Evolutionary conservation across 2,113 vertebrate species (phyloP).

Genomic region (Alectura lathami): DNA sequence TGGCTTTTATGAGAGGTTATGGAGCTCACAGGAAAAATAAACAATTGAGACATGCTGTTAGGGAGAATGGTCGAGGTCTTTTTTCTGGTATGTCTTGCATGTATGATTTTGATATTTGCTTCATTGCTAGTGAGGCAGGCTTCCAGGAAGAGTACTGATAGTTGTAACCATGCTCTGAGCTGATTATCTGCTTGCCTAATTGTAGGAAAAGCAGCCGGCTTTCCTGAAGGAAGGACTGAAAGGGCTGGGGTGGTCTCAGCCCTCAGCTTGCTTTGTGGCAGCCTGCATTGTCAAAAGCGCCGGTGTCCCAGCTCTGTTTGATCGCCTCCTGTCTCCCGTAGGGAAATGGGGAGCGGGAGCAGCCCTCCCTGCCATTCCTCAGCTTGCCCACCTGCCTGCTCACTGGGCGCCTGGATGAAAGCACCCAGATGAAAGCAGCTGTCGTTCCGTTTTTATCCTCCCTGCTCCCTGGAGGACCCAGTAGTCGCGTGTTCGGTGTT

Average conservation of each 20-base stretch:
- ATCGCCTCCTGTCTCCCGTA: too few species aligned
- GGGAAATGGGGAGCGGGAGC: background rate
- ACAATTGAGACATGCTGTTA: background rate
- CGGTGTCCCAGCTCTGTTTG: too few species aligned
- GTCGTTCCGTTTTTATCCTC: background rate
- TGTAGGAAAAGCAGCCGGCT: background rate
- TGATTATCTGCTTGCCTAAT: background rate
- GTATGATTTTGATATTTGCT: slow-evolving; percentile 20
- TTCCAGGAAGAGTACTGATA: slow-evolving; percentile 13
- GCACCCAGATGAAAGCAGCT: background rate
- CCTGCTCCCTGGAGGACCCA: background rate
- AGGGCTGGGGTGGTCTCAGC: background rate
- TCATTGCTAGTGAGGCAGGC: background rate
- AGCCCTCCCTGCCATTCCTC: background rate
- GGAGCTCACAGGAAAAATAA: background rate
- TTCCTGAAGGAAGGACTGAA: background rate
- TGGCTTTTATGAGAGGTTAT: slow-evolving; percentile 1
- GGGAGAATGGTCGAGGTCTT: background rate
- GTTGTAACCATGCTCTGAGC: background rate
- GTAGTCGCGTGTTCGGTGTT: background rate
- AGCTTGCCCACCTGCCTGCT: background rate
- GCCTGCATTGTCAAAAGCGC: too few species aligned
- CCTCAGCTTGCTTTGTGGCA: background rate
- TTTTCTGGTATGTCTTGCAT: background rate
- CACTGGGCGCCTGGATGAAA: background rate